Base-by-base conservation (phyloP, 1,140 invertebrate genomes). In the Danaus melanippus region DNA sequence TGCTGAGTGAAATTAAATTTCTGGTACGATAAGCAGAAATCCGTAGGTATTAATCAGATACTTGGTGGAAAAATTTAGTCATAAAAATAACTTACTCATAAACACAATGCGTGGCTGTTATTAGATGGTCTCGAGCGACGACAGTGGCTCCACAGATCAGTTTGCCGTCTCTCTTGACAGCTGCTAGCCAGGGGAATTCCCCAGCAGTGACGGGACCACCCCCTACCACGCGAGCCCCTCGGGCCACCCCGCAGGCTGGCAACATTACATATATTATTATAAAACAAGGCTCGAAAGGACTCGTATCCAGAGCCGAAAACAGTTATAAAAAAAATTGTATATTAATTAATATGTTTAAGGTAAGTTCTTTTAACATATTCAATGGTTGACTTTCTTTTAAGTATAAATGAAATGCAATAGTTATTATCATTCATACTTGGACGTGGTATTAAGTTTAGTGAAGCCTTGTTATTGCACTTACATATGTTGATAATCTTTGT, bases 21-120 rank as follows among this genome's bases (percentile, higher is more conserved):
- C 21, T 32, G 21, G 4, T 32, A 32, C 21, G 21, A 32, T 32
- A 32, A 32, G 7, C 21, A 40, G 44, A 49, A 40, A 15, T 12
- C 32, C 15, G 45, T 41, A 40, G 42, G 12, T 49, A 48, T 53
- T 10, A 32, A 45, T 53, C 43, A 44, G 11, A 44, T 42, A 21
- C 45, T 42, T 45, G 42, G 12, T 17, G 17, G 10, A 44, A 5
- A 44, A 45, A 45, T 46, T 41, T 12, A 17, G 49, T 55, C n/a
- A 43, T 42, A 44, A 21, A 32, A 46, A 42, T 55, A 7, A 74
- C 79, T 76, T 63, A 87, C 86, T 82, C 85, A 50, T 84, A 73
- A 11, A 88, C 75, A 60, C 87, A 88, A 57, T 88, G 87, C 11
- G 87, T 83, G 7, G 87, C 87, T 8, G 87, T 87, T 46, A 88